Evolutionary conservation across 2,888 invertebrate species (phyloP), one percentile per base, ranked within the genome.

Genomic region (Acanthacorydalis orientalis): DNA sequence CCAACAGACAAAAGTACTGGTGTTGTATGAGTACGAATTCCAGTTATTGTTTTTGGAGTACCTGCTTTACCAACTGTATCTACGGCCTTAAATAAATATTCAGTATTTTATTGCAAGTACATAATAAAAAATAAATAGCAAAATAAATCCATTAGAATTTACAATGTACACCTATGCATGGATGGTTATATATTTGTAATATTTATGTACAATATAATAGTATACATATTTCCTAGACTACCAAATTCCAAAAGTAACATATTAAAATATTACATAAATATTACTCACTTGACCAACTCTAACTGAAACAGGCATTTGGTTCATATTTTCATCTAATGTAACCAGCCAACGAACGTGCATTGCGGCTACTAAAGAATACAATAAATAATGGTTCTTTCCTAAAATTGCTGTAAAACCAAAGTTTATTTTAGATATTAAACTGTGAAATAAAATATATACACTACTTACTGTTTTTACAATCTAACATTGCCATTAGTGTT

Each of bases 31-130:
- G 98, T 99, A 67, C 96, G 98, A 59, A 98, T 97, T 16, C 98
- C 98, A 2, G 97, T 95, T 56, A 99, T 99, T 0, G 97, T 96
- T 69, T 97, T 98, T 1, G 98, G 98, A 50, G 93, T 95, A 41
- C 98, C 98, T 1, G 98, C 98, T 68, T 98, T 97, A 1, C 97
- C 98, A 15, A 99, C 96, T 7, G 93, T 90, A 70, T 99, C 98
- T 7, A 99, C 95, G 32, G 97, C 97, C 78, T 83, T 66, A n/a
- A 60, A 53, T 43, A 45, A 41, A 48, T 40, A 33, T 43, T 7
- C 23, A 23, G 2, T 43, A 31, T 43, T 23, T 23, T 12, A 3
- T 12, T 35, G 48, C 33, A 43, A 43, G 43, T 11, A 50, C 14
- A 49, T 39, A 41, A 23, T 23, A 6, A 23, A 23, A 23, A 23